Evolutionary conservation across 2,113 vertebrate species (phyloP).

Genomic region (Equus przewalskii): DNA sequence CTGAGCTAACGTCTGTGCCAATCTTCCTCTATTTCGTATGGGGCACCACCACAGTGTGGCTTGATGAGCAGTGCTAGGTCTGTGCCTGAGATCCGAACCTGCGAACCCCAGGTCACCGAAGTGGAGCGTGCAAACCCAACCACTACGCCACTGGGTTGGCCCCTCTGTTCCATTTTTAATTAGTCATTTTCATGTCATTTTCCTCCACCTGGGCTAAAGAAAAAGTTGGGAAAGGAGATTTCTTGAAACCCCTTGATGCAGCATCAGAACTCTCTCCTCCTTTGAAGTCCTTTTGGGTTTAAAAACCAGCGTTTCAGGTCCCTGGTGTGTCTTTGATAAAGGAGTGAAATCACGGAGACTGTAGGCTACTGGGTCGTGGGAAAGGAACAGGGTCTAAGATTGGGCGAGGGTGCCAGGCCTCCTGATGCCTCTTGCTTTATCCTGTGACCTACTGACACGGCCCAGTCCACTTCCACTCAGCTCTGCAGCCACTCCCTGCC

Average conservation of each 20-base stretch:
- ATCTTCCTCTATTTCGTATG: too few species aligned
- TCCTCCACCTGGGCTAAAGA: not conserved
- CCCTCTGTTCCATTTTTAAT: not conserved
- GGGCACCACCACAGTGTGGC: too few species aligned
- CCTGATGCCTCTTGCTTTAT: not conserved
- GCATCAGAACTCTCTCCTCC: not conserved
- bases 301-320: not conserved
- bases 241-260: not conserved
- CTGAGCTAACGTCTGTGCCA: too few species aligned
- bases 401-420: not conserved
- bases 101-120: too few species aligned
- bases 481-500: not conserved
- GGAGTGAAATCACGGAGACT: not conserved
- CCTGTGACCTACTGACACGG: not conserved
- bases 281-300: not conserved
- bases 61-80: too few species aligned
- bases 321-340: not conserved
- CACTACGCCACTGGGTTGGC: too few species aligned
- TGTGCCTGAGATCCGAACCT: too few species aligned
- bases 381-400: not conserved
- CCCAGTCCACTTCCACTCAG: not conserved
- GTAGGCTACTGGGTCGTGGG: not conserved
- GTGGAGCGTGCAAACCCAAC: too few species aligned
- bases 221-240: not conserved
- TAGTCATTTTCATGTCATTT: not conserved